These are phyloP conservation scores for Schizaphis graminum DNA, from an alignment of 2,888 invertebrate species.

Conservation along the genomic window DNA sequence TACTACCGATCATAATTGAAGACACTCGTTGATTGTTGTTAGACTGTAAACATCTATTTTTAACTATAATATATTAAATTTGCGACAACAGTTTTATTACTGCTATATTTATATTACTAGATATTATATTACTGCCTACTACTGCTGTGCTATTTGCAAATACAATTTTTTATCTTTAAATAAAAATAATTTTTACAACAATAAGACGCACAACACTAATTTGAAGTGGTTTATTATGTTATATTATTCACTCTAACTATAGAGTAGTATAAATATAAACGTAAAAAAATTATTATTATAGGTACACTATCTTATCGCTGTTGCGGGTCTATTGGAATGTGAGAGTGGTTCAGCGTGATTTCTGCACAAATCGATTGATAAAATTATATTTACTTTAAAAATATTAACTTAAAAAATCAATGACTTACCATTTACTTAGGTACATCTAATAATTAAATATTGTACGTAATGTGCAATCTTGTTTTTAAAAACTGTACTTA, in stretches of 20 bases:
- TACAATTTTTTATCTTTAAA: not conserved
- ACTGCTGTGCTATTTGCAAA: not conserved
- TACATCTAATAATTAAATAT: not conserved
- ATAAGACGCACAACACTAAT: not conserved
- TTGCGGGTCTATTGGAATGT: not conserved
- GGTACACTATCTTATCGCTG: not conserved
- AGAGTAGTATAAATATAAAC: not conserved
- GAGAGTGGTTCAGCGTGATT: not conserved
- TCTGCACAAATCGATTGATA: not conserved
- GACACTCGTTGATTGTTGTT: not conserved
- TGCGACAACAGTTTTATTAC: too few species aligned
- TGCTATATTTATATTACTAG: too few species aligned
- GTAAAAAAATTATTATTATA: not conserved
- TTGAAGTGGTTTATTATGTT: not conserved
- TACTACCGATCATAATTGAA: not conserved
- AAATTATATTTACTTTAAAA: not conserved
- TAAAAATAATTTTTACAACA: not conserved
- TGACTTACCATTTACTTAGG: not conserved
- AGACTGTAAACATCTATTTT: not conserved
- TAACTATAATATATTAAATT: not conserved
- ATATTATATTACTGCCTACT: too few species aligned
- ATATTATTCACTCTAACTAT: not conserved
- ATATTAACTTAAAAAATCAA: not conserved
- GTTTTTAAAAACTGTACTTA: not conserved
- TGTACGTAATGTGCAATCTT: not conserved